A percentile compares a stretch with the other conserved stretches of the same genome.
Conservation (phyloP, 2,113 vertebrate genomes). For the Boleophthalmus pectinirostris region DNA sequence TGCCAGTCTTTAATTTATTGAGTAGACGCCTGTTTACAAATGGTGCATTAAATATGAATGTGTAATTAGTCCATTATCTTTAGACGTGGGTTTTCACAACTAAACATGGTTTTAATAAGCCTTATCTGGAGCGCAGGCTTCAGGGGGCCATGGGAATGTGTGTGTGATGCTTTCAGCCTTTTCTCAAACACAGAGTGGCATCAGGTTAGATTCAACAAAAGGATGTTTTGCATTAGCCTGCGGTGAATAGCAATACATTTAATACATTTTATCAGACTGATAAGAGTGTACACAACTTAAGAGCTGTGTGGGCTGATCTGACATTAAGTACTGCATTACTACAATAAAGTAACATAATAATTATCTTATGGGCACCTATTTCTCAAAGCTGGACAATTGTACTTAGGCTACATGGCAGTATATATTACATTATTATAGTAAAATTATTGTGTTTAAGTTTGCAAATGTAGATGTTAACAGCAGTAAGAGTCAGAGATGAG, state of each 20-base stretch:
- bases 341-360: not conserved
- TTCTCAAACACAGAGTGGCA: not conserved
- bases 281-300: not conserved
- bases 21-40: constrained; percentile 8
- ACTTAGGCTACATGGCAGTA: too few relatives aligned
- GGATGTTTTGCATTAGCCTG: constrained; percentile 1
- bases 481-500: too few relatives aligned
- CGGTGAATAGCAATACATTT: not conserved
- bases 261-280: not conserved
- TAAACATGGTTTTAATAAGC: constrained; percentile 8
- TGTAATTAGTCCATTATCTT: constrained; percentile 12
- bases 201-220: not conserved
- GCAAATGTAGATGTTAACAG: not conserved
- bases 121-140: not conserved
- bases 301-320: constrained; percentile 1
- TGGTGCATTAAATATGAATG: constrained; percentile 3
- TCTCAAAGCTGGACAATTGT: not conserved
- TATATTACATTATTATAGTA: not conserved
- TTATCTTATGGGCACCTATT: too few relatives aligned
- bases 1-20: constrained; percentile 10
- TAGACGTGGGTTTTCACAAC: not conserved
- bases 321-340: not conserved
- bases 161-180: not conserved
- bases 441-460: not conserved
- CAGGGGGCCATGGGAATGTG: constrained; percentile 8